phyloP scores from a whole-genome alignment of 2,113 vertebrate genomes.

The Ctenomys sociabilis region DNA sequence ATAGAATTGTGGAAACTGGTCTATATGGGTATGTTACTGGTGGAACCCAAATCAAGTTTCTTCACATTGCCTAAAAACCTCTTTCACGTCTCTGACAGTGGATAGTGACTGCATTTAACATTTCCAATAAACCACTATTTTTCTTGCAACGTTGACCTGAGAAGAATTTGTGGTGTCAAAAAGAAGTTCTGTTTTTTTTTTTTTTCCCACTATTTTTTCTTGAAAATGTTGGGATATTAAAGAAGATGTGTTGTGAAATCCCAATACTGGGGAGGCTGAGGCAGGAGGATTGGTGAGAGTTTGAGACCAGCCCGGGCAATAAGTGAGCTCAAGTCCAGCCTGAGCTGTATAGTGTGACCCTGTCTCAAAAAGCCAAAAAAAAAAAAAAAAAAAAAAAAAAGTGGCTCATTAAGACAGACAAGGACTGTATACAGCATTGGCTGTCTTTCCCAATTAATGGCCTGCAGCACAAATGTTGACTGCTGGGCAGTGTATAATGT shows the following conservation, averaged over 20 bases:
- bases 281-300: too few species aligned
- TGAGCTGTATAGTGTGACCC: too few species aligned
- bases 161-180: slow-evolving; percentile 83
- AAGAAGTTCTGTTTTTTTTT: slow-evolving; percentile 85
- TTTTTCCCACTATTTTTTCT: slow-evolving; percentile 87
- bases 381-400: too few species aligned
- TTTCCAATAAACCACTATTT: slow-evolving; percentile 92
- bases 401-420: slow-evolving; percentile 89
- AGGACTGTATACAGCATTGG: too few species aligned
- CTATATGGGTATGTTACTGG: slow-evolving; percentile 87
- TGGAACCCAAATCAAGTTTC: slow-evolving; percentile 84
- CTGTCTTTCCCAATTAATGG: too few species aligned
- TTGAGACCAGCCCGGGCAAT: too few species aligned
- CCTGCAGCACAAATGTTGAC: too few species aligned
- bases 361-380: too few species aligned
- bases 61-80: slow-evolving; percentile 84
- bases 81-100: slow-evolving; percentile 91
- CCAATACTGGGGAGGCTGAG: too few species aligned
- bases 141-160: slow-evolving; percentile 85
- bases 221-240: slow-evolving; percentile 89
- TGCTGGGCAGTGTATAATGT: slow-evolving; percentile 86
- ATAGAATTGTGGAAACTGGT: slow-evolving; percentile 89
- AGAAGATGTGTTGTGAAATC: slow-evolving; percentile 77
- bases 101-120: slow-evolving; percentile 85
- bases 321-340: too few species aligned